These are phyloP conservation scores for Naso thynnoides DNA, from an alignment of 2,797 vertebrate genomes.

Conservation along the genomic window DNA sequence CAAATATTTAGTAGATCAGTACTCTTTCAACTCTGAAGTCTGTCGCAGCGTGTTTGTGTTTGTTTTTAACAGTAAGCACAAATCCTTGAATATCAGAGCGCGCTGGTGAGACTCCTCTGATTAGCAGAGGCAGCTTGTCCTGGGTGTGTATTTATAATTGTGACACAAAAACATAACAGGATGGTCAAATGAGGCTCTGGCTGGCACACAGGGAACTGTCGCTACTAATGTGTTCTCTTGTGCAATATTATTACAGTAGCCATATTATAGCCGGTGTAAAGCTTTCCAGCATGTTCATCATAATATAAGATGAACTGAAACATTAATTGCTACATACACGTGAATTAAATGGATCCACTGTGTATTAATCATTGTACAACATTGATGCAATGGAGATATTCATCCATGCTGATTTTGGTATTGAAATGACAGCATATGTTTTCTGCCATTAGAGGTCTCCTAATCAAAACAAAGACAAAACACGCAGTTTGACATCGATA, in stretches of 20 bases:
- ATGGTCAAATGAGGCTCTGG: slow-evolving; percentile 40
- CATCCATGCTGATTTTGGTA: no score
- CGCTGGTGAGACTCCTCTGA: slow-evolving; percentile 44
- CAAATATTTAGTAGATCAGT: slow-evolving; percentile 57
- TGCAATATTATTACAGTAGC: slow-evolving; percentile 1
- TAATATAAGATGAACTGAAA: background rate
- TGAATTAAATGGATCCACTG: background rate
- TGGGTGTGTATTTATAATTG: slow-evolving; percentile 63
- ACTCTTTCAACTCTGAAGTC: slow-evolving; percentile 55
- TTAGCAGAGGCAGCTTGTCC: slow-evolving; percentile 62
- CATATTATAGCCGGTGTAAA: background rate
- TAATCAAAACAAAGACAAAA: no score
- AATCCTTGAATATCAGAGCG: slow-evolving; percentile 55
- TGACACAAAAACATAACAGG: slow-evolving; percentile 66
- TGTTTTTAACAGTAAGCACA: slow-evolving; percentile 45
- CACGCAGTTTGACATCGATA: no score
- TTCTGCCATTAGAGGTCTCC: no score
- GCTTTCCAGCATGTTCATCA: background rate
- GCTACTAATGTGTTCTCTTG: slow-evolving; percentile 25
- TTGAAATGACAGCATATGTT: no score
- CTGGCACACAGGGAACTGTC: slow-evolving; percentile 49
- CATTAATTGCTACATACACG: background rate
- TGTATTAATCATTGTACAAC: no score
- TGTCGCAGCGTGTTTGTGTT: slow-evolving; percentile 54
- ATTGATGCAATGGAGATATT: no score